Evolutionary conservation across 2,888 invertebrate species (phyloP).

Genomic region (Himalopsyche kuldschensis): DNA sequence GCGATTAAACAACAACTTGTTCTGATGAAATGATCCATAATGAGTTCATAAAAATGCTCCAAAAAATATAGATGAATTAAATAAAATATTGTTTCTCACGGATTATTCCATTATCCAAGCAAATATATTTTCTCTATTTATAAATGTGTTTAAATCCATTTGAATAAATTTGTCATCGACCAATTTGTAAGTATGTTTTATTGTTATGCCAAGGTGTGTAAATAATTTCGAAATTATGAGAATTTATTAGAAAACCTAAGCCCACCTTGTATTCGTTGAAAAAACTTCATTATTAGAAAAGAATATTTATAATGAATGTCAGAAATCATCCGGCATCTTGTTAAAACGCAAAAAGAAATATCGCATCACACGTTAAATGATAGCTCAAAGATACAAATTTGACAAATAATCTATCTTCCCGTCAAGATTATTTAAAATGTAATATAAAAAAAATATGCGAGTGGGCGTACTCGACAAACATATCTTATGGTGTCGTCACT

Average conservation of each 20-base stretch:
- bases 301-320: background rate
- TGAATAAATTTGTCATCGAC: background rate
- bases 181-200: background rate
- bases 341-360: background rate
- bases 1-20: too few species aligned
- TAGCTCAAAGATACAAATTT: background rate
- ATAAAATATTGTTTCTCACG: too few species aligned
- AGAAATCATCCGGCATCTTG: background rate
- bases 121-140: too few species aligned
- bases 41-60: too few species aligned
- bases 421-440: background rate
- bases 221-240: too few species aligned
- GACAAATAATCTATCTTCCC: background rate
- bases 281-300: background rate
- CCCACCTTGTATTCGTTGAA: background rate
- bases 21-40: too few species aligned
- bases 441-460: background rate
- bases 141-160: background rate
- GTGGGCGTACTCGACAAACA: background rate
- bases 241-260: background rate
- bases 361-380: background rate
- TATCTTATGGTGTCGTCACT: conserved; percentile 5
- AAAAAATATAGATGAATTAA: too few species aligned
- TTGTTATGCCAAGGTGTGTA: background rate
- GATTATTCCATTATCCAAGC: too few species aligned